Conservation (phyloP, 2,797 vertebrate species). For the Picus viridis region DNA sequence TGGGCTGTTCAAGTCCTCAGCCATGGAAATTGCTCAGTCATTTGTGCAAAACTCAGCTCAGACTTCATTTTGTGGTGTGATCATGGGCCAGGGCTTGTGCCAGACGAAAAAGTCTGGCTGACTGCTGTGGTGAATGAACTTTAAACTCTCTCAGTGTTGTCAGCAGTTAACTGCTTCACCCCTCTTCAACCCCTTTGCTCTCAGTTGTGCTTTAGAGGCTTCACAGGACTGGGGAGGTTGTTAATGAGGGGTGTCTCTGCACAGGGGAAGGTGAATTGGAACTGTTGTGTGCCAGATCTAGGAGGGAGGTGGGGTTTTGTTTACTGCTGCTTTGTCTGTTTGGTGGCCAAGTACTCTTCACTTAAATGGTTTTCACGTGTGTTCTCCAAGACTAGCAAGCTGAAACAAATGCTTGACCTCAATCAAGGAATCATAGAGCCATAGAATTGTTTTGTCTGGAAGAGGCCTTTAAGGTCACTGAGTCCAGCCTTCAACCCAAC, state of each 20-base stretch:
- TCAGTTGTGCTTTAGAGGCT: neutral
- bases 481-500: too few relatives aligned
- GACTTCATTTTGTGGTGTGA: neutral
- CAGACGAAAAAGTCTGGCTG: neutral
- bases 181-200: fast-evolving
- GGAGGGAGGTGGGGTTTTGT: neutral
- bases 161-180: neutral
- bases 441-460: too few relatives aligned
- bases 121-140: neutral
- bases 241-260: neutral
- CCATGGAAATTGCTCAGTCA: neutral
- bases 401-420: neutral
- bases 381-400: neutral
- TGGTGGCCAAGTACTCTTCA: neutral
- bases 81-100: neutral
- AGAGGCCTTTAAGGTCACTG: too few relatives aligned
- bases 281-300: neutral
- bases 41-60: neutral
- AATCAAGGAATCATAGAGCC: neutral
- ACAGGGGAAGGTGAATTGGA: neutral
- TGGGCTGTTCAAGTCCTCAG: neutral
- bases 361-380: neutral
- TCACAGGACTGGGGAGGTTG: neutral
- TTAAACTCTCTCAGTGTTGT: neutral
- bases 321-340: neutral